Base-by-base conservation (phyloP, 2,113 vertebrate species). In the Leptobrachium ailaonicum region DNA sequence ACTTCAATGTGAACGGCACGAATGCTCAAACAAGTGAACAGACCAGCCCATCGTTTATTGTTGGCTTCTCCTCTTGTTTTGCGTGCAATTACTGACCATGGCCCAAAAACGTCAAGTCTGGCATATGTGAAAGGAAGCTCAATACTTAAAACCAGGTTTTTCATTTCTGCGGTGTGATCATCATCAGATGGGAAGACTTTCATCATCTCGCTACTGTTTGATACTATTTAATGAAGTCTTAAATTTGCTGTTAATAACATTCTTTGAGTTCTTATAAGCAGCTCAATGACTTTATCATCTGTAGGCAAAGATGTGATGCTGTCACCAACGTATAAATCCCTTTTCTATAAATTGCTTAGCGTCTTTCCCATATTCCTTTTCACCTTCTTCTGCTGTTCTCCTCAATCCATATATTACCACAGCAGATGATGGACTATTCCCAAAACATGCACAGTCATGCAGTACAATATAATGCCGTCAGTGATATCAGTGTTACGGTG, bases 1-100 rank as follows among this genome's bases (percentile, higher is more conserved):
- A 86, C 60, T 53, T 86, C 82, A 4, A 83, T 68, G 63, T 87
- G 85, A 0, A 85, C 58, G 8, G 83, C 80, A 43, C 66, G 14
- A 3, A 75, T 75, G 42, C 32, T 75, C 40, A 87, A 4, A 41
- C 81, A 83, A 12, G 80, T 76, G 45, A 85, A 85, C 47, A 50
- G 47, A 50, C 4, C 47, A 50, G 47, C 8, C 8, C 47, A 50
- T 50, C 47, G 4, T 50, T 50, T 50, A 50, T 50, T 50, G 47
- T 50, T 50, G 47, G 47, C 47, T 50, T 50, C 47, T 50, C 8
- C 47, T 50, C 47, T 8, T 50, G 20, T 32, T 32, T 50, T 50
- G 4, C 47, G 4, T 50, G 4, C 8, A 50, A 50, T 50, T 50
- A 50, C 47, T 50, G 47, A 50, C 47, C 47, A 50, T 50, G 47